Conservation (phyloP, 2,113 vertebrate genomes). For the Rhynchomys soricoides region DNA sequence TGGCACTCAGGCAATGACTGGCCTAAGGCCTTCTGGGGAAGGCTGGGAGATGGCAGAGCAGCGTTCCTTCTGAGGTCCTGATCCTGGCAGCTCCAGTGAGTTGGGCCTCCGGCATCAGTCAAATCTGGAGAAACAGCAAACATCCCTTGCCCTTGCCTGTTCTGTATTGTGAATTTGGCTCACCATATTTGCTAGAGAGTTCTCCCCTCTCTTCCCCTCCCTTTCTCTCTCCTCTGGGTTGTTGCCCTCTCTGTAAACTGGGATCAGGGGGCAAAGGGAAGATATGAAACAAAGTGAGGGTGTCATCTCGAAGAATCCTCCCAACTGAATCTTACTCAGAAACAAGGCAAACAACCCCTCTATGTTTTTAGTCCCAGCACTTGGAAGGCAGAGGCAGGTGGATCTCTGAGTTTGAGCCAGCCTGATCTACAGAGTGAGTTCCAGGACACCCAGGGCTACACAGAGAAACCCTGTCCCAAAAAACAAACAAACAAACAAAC, state of each 20-base stretch:
- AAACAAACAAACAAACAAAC: no score
- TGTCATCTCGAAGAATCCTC: background rate
- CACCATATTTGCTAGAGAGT: background rate
- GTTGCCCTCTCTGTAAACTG: background rate
- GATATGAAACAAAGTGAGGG: background rate
- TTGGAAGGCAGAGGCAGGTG: background rate
- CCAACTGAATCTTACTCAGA: background rate
- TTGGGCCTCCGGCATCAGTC: background rate
- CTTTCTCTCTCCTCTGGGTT: background rate
- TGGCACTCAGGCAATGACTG: constrained; percentile 6
- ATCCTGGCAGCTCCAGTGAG: background rate
- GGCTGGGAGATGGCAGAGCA: background rate
- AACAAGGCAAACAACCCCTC: background rate
- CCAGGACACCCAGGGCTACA: background rate
- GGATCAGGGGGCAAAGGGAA: background rate
- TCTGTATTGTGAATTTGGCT: background rate
- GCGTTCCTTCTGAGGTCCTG: background rate
- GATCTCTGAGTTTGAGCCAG: background rate
- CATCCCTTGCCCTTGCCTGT: background rate
- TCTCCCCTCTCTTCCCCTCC: background rate
- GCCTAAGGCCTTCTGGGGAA: background rate
- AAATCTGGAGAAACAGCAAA: background rate
- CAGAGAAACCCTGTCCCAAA: background rate
- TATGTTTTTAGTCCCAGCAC: background rate
- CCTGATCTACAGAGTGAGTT: background rate